Evolutionary conservation across 37 sponge, comb jelly and placozoan species (phyloP), one percentile per base, ranked within the genome.

Genomic region (Haliclona indistincta): DNA sequence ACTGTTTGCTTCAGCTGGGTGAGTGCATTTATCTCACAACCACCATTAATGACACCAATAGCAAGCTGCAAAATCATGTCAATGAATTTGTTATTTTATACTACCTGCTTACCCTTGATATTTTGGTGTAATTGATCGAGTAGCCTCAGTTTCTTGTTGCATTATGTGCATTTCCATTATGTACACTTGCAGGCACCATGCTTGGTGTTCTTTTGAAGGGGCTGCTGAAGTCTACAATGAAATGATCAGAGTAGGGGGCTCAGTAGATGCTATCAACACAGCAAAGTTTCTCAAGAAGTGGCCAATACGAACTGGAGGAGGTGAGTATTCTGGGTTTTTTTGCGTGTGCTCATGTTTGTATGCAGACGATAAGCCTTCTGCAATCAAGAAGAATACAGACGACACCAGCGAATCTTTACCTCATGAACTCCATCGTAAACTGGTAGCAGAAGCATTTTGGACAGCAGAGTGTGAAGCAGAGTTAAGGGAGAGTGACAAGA

Each of bases 361-460:
- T 61, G 15, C 15, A 61, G 10, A 8, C 7, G 23, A 30, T 61
- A 61, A n/a, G 17, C 7, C 63, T n/a, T 8, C 13, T 20, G 10
- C 63, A 11, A n/a, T 61, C 23, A 19, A 61, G 32, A 30, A 29
- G 28, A 29, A 61, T 19, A 29, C 7, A 10, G 28, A 10, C 13
- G 33, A 23, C 8, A 19, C 7, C 63, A 61, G 7, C 7, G 33
- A 61, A 20, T 30, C 10, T 23, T 30, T 61, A 11, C 28, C 63
- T n/a, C 25, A 61, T 61, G 63, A 61, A 61, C 63, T 61, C 10
- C 13, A 61, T 19, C 13, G 63, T 10, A 61, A 61, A 19, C 15
- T 29, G 10, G 63, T 61, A n/a, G 63, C 63, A n/a, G 63, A 61
- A 61, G 63, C 63, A 61, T 61, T 61, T 19, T 61, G 63, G 63